Percentiles rank a stretch among this genome's conserved stretches.
phyloP scores from a whole-genome alignment of 2,113 vertebrate species.

The Trogon surrucura region DNA sequence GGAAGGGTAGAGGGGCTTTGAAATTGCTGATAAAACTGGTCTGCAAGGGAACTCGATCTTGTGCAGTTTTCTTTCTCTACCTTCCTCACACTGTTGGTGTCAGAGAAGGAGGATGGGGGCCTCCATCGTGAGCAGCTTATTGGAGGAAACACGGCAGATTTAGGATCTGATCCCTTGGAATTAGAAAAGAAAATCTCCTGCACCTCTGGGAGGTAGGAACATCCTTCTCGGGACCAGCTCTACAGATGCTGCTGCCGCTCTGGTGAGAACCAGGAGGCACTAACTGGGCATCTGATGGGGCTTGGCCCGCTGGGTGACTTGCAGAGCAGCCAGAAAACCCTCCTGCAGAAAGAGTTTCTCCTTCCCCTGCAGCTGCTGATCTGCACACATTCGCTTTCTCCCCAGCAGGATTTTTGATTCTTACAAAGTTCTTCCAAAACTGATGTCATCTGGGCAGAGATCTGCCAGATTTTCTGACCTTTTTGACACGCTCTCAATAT shows the following conservation, averaged over 20 bases:
- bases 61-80: neutral
- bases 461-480: conserved; percentile 53
- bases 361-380: neutral
- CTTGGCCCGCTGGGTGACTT: neutral
- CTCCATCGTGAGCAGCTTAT: neutral
- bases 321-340: neutral
- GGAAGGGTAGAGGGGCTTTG: conserved; percentile 26
- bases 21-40: conserved; percentile 60
- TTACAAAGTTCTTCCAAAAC: conserved; percentile 19
- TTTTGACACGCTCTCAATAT: neutral
- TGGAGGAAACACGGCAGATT: conserved; percentile 18
- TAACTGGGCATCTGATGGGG: neutral
- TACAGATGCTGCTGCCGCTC: neutral
- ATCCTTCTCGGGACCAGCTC: neutral
- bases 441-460: conserved; percentile 55
- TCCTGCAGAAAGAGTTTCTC: neutral
- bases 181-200: neutral
- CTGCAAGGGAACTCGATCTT: conserved; percentile 18
- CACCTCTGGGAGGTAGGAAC: neutral
- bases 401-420: neutral
- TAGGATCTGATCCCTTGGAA: neutral
- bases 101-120: neutral
- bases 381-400: conserved; percentile 8
- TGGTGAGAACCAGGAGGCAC: neutral
- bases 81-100: neutral